phyloP scores from a whole-genome alignment of 1,140 invertebrate genomes.

The Heliothis virescens region DNA sequence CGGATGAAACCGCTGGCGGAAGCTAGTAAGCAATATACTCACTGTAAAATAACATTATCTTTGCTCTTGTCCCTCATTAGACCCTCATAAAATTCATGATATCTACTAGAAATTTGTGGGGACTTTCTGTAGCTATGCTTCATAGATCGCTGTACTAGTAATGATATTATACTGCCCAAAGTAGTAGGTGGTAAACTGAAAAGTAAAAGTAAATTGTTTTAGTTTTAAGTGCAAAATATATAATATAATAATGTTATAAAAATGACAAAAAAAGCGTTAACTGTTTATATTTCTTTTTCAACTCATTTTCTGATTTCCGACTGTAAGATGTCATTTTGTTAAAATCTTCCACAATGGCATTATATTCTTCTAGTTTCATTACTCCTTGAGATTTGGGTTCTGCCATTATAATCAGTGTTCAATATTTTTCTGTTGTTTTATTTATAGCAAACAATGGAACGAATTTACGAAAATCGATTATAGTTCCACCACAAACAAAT shows the following conservation, averaged over 20 bases:
- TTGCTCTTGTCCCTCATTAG: slow-evolving; percentile 73
- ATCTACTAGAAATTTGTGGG: slow-evolving; percentile 78
- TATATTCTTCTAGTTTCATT: slow-evolving; percentile 78
- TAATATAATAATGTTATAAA: slow-evolving; percentile 18
- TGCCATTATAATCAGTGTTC: slow-evolving; percentile 3
- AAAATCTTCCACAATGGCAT: slow-evolving; percentile 78
- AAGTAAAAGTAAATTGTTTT: slow-evolving; percentile 41
- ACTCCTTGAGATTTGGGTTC: slow-evolving; percentile 63
- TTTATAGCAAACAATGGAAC: not conserved
- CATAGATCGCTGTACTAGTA: slow-evolving; percentile 79
- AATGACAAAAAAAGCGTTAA: slow-evolving; percentile 55
- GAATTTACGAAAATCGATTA: not conserved
- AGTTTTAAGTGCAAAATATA: too few species aligned
- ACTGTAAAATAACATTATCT: slow-evolving; percentile 75
- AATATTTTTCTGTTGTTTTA: not conserved
- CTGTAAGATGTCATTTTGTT: slow-evolving; percentile 73
- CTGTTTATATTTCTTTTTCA: slow-evolving; percentile 79
- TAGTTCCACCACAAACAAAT: too few species aligned
- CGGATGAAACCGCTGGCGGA: too few species aligned
- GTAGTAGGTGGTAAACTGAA: slow-evolving; percentile 72
- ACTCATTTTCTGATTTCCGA: slow-evolving; percentile 76
- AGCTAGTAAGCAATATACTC: slow-evolving; percentile 57
- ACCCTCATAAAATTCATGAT: slow-evolving; percentile 79
- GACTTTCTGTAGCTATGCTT: slow-evolving; percentile 81
- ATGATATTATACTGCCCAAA: slow-evolving; percentile 77